These are phyloP conservation scores for Euura lappo DNA, from an alignment of 1,140 invertebrate species.

Conservation along the genomic window DNA sequence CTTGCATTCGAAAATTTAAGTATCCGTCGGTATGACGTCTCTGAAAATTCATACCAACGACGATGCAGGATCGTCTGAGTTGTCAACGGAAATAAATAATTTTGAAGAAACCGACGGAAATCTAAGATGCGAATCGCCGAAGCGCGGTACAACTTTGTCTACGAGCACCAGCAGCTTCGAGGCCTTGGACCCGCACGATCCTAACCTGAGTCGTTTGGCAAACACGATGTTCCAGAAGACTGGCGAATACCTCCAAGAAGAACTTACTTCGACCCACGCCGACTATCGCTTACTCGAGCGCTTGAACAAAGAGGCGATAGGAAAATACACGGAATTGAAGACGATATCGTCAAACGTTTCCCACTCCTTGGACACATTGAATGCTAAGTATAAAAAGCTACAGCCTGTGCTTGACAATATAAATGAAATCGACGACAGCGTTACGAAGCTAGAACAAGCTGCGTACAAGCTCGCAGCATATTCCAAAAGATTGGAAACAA, in stretches of 20 bases:
- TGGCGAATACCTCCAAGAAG: conserved; percentile 87
- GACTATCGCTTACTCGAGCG: conserved; percentile 84
- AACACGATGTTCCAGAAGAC: conserved; percentile 91
- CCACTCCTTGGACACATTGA: conserved; percentile 75
- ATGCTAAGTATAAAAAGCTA: conserved; percentile 76
- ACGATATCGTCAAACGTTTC: conserved; percentile 78
- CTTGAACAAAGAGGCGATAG: conserved; percentile 80
- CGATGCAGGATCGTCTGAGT: not conserved
- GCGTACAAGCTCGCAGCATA: conserved; percentile 87
- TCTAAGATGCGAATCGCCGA: conserved; percentile 51
- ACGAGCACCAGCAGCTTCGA: conserved; percentile 84
- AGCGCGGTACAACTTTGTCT: conserved; percentile 74
- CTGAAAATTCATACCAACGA: not conserved
- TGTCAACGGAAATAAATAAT: not conserved
- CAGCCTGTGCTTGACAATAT: conserved; percentile 80
- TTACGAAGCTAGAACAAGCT: conserved; percentile 85
- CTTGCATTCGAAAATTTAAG: too few relatives aligned
- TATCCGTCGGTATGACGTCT: not conserved
- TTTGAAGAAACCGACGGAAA: conserved; percentile 36
- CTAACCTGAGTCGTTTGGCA: conserved; percentile 83
- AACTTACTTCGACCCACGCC: conserved; percentile 82
- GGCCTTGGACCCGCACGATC: conserved; percentile 85
- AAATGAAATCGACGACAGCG: conserved; percentile 86
- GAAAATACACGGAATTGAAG: conserved; percentile 84
- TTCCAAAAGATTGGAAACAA: conserved; percentile 81